Evolutionary conservation across 2,797 vertebrate genomes (phyloP).

Genomic region (Momotus momota): DNA sequence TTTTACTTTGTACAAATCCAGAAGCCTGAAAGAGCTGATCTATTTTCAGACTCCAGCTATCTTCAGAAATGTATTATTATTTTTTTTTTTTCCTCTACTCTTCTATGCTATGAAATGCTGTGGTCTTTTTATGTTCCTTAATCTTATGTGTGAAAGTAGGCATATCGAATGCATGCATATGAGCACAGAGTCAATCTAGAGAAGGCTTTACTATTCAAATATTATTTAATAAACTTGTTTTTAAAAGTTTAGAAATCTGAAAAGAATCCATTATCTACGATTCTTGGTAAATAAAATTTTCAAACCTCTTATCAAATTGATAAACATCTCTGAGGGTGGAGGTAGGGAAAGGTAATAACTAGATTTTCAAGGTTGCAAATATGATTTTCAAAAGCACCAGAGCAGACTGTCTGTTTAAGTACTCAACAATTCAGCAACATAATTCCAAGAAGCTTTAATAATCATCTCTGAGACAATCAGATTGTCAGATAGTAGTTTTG

Average conservation of each 20-base stretch:
- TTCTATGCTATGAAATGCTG: neutral
- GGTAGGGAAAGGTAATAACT: neutral
- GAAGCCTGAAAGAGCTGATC: neutral
- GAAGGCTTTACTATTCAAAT: neutral
- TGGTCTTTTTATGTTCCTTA: neutral
- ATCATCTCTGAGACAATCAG: neutral
- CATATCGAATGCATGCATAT: neutral
- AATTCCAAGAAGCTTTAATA: slow-evolving; percentile 26
- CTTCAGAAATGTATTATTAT: neutral
- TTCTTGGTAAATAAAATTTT: neutral
- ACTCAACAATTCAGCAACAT: neutral
- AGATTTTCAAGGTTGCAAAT: neutral
- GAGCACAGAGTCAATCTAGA: neutral
- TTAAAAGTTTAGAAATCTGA: neutral
- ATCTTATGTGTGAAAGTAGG: neutral
- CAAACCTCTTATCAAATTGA: neutral
- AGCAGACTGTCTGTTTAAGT: neutral
- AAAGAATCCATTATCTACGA: neutral
- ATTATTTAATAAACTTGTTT: neutral
- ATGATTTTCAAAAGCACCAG: neutral
- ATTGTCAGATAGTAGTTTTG: neutral
- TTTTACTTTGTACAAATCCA: neutral
- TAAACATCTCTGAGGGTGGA: neutral
- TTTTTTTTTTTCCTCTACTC: neutral
- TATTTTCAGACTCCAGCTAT: neutral